phyloP scores from a whole-genome alignment of 2,888 invertebrate genomes.

The Eurois occulta region DNA sequence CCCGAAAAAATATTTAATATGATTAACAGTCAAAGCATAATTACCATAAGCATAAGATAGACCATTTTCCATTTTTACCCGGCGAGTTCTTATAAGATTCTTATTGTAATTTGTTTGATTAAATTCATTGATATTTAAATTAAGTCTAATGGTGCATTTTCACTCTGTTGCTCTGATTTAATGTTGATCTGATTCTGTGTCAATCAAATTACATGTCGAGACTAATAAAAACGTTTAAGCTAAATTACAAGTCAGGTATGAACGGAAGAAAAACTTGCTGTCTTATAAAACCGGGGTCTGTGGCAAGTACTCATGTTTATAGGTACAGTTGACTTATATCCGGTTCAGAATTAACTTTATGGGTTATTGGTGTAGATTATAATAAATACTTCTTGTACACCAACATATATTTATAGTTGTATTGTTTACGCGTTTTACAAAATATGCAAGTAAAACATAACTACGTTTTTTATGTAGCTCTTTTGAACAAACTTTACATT shows the following conservation, averaged over 20 bases:
- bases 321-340: constrained; percentile 55
- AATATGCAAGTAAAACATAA: constrained; percentile 2
- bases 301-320: constrained; percentile 55
- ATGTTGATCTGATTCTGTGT: constrained; percentile 61
- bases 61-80: not conserved
- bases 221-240: constrained; percentile 60
- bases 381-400: constrained; percentile 39
- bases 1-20: no score
- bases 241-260: constrained; percentile 62
- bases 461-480: not conserved
- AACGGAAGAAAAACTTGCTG: constrained; percentile 70
- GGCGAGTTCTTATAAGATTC: constrained; percentile 1
- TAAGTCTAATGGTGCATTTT: constrained; percentile 13
- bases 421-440: constrained; percentile 14
- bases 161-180: constrained; percentile 20
- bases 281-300: constrained; percentile 55
- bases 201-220: constrained; percentile 55
- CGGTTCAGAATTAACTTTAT: constrained; percentile 61
- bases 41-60: not conserved
- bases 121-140: not conserved
- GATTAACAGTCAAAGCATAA: not conserved
- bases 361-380: constrained; percentile 51
- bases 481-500: constrained; percentile 15
- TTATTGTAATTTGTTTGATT: constrained; percentile 1
- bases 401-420: not conserved